Percentiles rank a stretch among this genome's conserved stretches.
These are phyloP conservation scores for Plagiodera versicolora DNA, from an alignment of 2,888 invertebrate genomes.

Conservation along the genomic window DNA sequence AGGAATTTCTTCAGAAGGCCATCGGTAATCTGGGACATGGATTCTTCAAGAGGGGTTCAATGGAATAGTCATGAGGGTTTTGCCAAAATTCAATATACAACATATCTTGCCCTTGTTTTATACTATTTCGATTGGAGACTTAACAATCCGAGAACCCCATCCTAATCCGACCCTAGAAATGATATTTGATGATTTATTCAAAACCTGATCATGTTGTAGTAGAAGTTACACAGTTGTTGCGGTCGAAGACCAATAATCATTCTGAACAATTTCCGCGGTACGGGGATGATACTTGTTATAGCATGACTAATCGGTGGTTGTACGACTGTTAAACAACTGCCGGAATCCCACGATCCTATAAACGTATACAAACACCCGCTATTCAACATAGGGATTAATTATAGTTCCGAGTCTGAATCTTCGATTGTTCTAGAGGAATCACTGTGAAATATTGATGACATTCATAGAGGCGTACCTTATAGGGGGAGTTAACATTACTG, in stretches of 20 bases:
- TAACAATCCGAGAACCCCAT: too few relatives aligned
- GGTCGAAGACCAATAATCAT: conserved; percentile 45
- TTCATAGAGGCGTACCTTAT: neutral
- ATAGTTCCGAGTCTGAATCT: conserved; percentile 1
- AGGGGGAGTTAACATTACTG: too few relatives aligned
- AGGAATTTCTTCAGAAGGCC: too few relatives aligned
- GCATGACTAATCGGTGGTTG: conserved; percentile 26
- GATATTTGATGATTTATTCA: conserved; percentile 34
- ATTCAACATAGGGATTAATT: conserved; percentile 24
- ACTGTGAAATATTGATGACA: conserved; percentile 1
- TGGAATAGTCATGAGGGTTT: too few relatives aligned
- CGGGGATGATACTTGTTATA: conserved; percentile 30
- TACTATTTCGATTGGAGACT: too few relatives aligned
- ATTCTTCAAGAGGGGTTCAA: too few relatives aligned
- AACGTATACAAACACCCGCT: conserved; percentile 37
- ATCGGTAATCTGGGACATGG: too few relatives aligned
- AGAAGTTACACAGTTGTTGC: conserved; percentile 44
- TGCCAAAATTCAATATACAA: too few relatives aligned
- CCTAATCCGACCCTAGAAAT: neutral
- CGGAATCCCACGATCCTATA: conserved; percentile 29
- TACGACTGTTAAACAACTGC: conserved; percentile 29
- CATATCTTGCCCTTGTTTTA: too few relatives aligned
- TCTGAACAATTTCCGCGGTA: conserved; percentile 39
- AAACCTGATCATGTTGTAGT: conserved; percentile 39
- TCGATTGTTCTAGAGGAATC: neutral